Conservation (phyloP, 1,140 invertebrate genomes). For the Heliothis virescens region DNA sequence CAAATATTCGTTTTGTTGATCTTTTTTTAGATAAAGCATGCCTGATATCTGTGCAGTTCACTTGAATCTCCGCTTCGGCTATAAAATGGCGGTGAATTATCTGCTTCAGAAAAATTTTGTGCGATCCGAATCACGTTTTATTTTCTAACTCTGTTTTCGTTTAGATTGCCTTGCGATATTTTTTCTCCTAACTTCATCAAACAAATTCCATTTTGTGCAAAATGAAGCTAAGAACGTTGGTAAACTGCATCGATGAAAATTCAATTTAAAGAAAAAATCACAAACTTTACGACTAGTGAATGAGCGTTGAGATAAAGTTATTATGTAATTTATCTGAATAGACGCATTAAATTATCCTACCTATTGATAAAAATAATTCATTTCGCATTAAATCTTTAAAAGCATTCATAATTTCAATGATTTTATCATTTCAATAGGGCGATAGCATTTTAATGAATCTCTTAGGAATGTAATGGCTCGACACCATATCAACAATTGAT, state of each 20-base stretch:
- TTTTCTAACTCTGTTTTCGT: slow-evolving; percentile 38
- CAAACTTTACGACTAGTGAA: slow-evolving; percentile 28
- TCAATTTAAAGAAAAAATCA: slow-evolving; percentile 35
- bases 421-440: slow-evolving; percentile 13
- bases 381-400: slow-evolving; percentile 22
- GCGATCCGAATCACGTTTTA: slow-evolving; percentile 30
- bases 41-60: slow-evolving; percentile 54
- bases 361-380: slow-evolving; percentile 12
- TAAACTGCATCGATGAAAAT: slow-evolving; percentile 36
- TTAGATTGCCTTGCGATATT: slow-evolving; percentile 29
- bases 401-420: slow-evolving; percentile 17
- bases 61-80: slow-evolving; percentile 15
- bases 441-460: background rate
- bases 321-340: slow-evolving; percentile 33
- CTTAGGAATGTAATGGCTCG: slow-evolving; percentile 14
- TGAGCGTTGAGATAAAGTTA: slow-evolving; percentile 24
- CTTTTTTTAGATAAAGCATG: slow-evolving; percentile 52
- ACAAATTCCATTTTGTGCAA: slow-evolving; percentile 33
- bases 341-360: slow-evolving; percentile 27
- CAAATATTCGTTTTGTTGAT: slow-evolving; percentile 52
- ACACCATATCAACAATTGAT: slow-evolving; percentile 40
- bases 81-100: slow-evolving; percentile 39
- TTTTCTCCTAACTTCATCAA: slow-evolving; percentile 33
- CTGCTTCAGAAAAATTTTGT: slow-evolving; percentile 34
- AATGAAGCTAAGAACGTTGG: slow-evolving; percentile 22